These are phyloP conservation scores for Caenorhabditis zanzibari DNA, from an alignment of 2,888 invertebrate genomes.

Conservation along the genomic window DNA sequence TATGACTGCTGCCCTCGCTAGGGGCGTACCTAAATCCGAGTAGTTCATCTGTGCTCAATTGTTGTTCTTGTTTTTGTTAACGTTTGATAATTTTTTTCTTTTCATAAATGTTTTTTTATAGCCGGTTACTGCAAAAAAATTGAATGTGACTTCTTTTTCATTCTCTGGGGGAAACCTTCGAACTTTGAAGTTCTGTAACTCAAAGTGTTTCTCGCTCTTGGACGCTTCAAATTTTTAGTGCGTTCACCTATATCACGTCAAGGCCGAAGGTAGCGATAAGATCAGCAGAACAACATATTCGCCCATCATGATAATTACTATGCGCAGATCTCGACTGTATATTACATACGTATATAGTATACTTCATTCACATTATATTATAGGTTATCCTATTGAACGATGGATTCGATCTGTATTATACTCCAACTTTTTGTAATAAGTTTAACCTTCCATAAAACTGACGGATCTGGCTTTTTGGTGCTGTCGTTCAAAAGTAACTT, in stretches of 20 bases:
- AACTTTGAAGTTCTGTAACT: too few relatives aligned
- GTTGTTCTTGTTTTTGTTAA: slow-evolving; percentile 21
- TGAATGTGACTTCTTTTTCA: too few relatives aligned
- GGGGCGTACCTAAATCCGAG: slow-evolving; percentile 6
- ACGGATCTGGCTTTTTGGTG: slow-evolving; percentile 31
- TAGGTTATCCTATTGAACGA: too few relatives aligned
- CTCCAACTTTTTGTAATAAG: background rate
- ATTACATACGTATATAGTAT: too few relatives aligned
- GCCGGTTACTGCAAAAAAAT: too few relatives aligned
- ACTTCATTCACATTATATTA: background rate
- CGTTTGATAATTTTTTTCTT: background rate
- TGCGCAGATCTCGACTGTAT: background rate
- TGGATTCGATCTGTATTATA: background rate
- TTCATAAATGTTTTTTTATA: slow-evolving; percentile 9
- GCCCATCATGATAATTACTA: background rate
- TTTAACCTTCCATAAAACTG: background rate
- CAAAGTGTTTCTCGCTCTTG: too few relatives aligned
- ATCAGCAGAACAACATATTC: background rate
- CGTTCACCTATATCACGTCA: too few relatives aligned
- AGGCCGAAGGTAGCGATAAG: too few relatives aligned
- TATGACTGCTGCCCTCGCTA: slow-evolving; percentile 5
- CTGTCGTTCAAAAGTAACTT: slow-evolving; percentile 43
- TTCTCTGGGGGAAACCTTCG: too few relatives aligned
- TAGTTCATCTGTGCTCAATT: slow-evolving; percentile 3
- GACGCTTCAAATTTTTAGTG: too few relatives aligned